Evolutionary conservation across 2,113 vertebrate genomes (phyloP), one percentile per base, ranked within the genome.

Genomic region (Delphinus delphis): DNA sequence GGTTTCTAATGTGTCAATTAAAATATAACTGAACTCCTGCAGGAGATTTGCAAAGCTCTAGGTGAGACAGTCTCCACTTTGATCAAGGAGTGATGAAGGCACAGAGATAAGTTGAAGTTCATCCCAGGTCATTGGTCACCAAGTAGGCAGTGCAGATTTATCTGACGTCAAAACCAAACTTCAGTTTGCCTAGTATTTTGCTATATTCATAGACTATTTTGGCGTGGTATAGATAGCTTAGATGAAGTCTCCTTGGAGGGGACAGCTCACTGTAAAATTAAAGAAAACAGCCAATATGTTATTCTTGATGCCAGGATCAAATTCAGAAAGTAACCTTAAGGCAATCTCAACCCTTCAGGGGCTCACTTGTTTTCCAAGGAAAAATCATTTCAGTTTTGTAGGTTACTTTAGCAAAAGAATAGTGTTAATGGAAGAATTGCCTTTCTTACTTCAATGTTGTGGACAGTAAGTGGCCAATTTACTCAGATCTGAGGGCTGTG

Each of bases 391-490:
- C 68, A 76, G 68, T 63, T 71, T 63, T 92, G 38, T 60, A 76
- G 87, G 58, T 81, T 83, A 55, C 68, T 80, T 90, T 84, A 87
- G 86, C 55, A 36, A 55, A 89, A 89, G 90, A 65, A 73, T 31
- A 58, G 50, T 93, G 50, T 93, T 93, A 90, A 92, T 76, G 77
- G 91, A 87, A 85, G 70, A 86, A 88, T n/a, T 94, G 47, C 84
- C 82, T 94, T 95, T 93, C 23, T 96, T 97, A 74, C 79, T 97
- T 97, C 83, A 96, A 53, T 96, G 92, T 74, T 87, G 26, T 88
- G 70, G 83, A 92, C 70, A 58, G 31, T 62, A 44, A 96, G 94
- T 90, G 44, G 95, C 87, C 89, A 84, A 76, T 96, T 97, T 97
- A 89, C 63, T 95, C 70, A 93, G 86, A 92, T 86, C 79, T 15